Base-by-base conservation (phyloP, 2,888 invertebrate genomes). In the Lamellibrachia columna region DNA sequence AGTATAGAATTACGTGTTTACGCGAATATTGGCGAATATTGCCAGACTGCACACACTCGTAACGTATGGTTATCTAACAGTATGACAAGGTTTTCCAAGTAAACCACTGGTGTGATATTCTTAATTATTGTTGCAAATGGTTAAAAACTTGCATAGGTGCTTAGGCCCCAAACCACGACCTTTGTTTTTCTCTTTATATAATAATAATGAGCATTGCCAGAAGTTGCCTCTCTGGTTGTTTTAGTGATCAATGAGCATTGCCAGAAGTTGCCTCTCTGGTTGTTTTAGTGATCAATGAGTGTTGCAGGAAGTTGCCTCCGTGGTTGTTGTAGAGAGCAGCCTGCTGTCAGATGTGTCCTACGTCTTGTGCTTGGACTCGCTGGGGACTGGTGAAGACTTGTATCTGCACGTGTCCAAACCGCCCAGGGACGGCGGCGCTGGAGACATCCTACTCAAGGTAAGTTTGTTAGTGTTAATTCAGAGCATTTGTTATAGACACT, bases 341-440 rank as follows among this genome's bases (percentile, higher is more conserved):
- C 94, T 97, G 93, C 96, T 97, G 91, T 97, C 98, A 97, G 98
- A 99, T 95, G 98, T 98, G 0, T 98, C 98, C 0, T 99, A 98
- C 97, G 98, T 98, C 0, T 97, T 99, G 96, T 99, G 99, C 96
- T 96, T 99, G 94, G 99, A 99, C 96, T 95, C 97, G 22, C 93
- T 98, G 0, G 97, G 98, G 9, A 97, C 97, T 0, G 97, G 97
- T 0, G 97, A 98, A 55, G 96, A 97, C 0, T 96, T 99, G 2
- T 98, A 98, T 94, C 98, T 99, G 97, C 99, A 99, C 96, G 99
- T 99, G 8, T 99, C 99, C 0, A 99, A 99, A 97, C 98, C 99
- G 0, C 99, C 99, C 0, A 98, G 98, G 95, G 98, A 98, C 40
- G 98, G 98, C 92, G 98, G 98, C 0, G 97, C 98, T 22, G 98